phyloP scores from a whole-genome alignment of 2,113 vertebrate genomes.

The Gasterosteus nipponicus region DNA sequence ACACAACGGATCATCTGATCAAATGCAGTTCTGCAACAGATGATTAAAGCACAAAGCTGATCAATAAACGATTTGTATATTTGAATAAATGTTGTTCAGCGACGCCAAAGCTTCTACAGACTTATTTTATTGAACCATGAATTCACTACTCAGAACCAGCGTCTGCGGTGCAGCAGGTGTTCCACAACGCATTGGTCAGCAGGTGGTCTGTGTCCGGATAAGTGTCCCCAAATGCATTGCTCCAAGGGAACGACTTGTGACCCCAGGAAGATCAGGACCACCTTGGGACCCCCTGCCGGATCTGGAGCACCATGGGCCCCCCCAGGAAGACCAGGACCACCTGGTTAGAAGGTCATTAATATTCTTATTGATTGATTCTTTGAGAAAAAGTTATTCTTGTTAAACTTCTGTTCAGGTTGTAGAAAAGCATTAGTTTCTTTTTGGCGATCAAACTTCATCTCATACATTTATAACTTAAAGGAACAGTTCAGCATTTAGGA shows the following conservation, averaged over 20 bases:
- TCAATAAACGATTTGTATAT: background rate
- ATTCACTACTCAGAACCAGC: background rate
- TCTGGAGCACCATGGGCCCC: background rate
- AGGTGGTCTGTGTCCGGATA: too few relatives aligned
- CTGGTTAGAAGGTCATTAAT: background rate
- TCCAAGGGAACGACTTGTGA: background rate
- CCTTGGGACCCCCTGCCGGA: background rate
- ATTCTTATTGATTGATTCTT: background rate
- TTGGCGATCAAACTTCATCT: background rate
- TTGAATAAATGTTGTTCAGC: background rate
- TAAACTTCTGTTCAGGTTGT: background rate
- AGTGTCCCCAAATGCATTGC: background rate
- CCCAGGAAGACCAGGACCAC: background rate
- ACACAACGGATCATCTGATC: background rate
- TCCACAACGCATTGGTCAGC: too few relatives aligned
- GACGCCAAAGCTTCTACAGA: background rate
- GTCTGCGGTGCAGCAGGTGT: background rate
- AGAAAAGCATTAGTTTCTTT: background rate
- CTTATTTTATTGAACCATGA: background rate
- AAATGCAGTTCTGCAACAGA: background rate
- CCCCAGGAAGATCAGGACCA: background rate
- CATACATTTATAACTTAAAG: background rate
- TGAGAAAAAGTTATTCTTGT: background rate
- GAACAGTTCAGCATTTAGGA: background rate
- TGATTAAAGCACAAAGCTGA: background rate